A percentile compares a stretch with the other conserved stretches of the same genome.
phyloP scores from a whole-genome alignment of 2,888 invertebrate genomes.

The Parthenolecanium corni region DNA sequence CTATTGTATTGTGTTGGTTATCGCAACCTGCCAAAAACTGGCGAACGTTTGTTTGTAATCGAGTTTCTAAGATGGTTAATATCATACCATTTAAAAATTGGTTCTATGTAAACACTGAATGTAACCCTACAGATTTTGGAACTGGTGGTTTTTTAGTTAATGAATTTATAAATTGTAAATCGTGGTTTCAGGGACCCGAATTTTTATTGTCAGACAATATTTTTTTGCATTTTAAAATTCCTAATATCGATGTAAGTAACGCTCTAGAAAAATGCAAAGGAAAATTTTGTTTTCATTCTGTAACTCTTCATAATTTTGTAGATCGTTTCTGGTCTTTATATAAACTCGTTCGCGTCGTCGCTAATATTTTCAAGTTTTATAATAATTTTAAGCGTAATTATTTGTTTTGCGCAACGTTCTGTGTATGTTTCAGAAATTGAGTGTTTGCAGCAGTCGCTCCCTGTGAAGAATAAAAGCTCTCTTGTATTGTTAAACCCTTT shows the following conservation, averaged over 20 bases:
- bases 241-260: neutral
- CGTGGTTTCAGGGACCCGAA: neutral
- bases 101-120: neutral
- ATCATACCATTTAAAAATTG: neutral
- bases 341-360: neutral
- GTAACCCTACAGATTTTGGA: slow-evolving; percentile 6
- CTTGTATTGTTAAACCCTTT: neutral
- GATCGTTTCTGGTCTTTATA: neutral
- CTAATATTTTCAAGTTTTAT: neutral
- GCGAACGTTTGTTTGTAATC: slow-evolving; percentile 34
- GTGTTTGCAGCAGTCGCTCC: neutral
- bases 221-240: neutral
- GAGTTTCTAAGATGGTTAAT: slow-evolving; percentile 32
- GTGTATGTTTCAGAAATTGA: neutral
- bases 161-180: neutral
- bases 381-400: neutral
- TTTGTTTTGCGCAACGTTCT: neutral
- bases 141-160: neutral
- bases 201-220: neutral
- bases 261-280: neutral
- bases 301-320: neutral
- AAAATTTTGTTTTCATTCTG: neutral
- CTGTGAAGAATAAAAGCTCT: neutral
- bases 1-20: slow-evolving; percentile 11
- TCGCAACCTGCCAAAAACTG: slow-evolving; percentile 31